Conservation (phyloP, 2,113 vertebrate genomes). For the Percopsis transmontana region DNA sequence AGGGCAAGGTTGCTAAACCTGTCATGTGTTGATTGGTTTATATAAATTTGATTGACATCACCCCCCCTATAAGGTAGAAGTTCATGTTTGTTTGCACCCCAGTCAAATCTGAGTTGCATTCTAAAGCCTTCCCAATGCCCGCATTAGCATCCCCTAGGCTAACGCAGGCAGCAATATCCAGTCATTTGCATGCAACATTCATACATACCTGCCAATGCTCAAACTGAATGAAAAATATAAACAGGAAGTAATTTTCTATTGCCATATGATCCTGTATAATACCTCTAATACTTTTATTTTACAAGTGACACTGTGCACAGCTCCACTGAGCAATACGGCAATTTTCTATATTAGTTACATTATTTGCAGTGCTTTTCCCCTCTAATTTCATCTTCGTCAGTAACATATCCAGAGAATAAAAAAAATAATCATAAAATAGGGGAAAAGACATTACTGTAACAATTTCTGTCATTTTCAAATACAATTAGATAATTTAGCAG, state of each 20-base stretch:
- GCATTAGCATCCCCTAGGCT: slow-evolving; percentile 55
- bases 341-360: no score
- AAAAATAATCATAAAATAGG: no score
- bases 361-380: no score
- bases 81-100: slow-evolving; percentile 46
- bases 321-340: no score
- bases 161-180: slow-evolving; percentile 12
- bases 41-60: slow-evolving; percentile 64
- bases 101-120: slow-evolving; percentile 50
- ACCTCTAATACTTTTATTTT: no score
- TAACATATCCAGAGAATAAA: no score
- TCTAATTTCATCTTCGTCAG: no score
- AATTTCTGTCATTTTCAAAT: no score
- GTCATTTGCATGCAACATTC: slow-evolving; percentile 58
- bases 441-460: no score
- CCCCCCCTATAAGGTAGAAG: slow-evolving; percentile 50
- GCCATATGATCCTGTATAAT: slow-evolving; percentile 26
- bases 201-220: slow-evolving; percentile 36
- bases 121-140: slow-evolving; percentile 34
- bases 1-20: slow-evolving; percentile 52
- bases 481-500: no score
- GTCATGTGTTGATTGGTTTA: slow-evolving; percentile 56
- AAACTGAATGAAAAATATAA: slow-evolving; percentile 55
- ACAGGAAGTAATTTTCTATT: slow-evolving; percentile 56
- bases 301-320: no score